Evolutionary conservation across 2,113 vertebrate genomes (phyloP), one percentile per base, ranked within the genome.

Genomic region (Hippocampus abdominalis): DNA sequence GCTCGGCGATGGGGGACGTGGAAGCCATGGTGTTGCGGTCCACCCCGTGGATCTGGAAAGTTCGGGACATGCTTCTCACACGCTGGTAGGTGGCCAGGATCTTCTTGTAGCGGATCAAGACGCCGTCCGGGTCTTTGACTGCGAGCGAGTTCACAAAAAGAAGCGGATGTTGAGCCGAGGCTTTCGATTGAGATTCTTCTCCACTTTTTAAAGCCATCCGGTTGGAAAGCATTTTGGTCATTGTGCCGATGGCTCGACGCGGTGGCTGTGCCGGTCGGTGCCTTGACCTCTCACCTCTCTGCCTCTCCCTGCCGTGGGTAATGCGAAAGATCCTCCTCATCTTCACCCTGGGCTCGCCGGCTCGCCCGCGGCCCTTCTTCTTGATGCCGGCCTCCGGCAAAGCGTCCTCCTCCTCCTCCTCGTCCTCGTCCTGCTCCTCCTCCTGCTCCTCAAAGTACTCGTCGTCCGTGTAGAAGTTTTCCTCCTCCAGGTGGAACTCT

Each of bases 11-110:
- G 23, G 95, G 95, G 1, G 94, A 95, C 69, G 94, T 96, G 78
- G 95, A 93, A 11, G 95, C 95, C 84, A 96, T 94, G 0, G 95
- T 96, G 91, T 96, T 96, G 0, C 95, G 88, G 87, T 96, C 95
- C 2, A 96, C 94, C 0, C 94, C 93, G 64, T 95, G 94, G 78
- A 94, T 90, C 85, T 95, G 94, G 32, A 95, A 96, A 66, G 95
- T 94, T 63, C 93, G 82, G n/a, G 94, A 95, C 94, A 96, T 96
- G 91, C 94, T 95, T 80, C 95, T 92, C 74, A 96, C 87, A 59
- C 93, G 91, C 89, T 96, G 95, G 85, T 95, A 96, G 21, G 94
- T 95, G 74, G 91, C 77, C 75, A 96, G 89, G 83, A 96, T 96
- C 92, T 95, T 95, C 81, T 95, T 94, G 73, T 96, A 96, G 9